These are phyloP conservation scores for Nineta flava DNA, from an alignment of 2,888 invertebrate species.

Conservation along the genomic window DNA sequence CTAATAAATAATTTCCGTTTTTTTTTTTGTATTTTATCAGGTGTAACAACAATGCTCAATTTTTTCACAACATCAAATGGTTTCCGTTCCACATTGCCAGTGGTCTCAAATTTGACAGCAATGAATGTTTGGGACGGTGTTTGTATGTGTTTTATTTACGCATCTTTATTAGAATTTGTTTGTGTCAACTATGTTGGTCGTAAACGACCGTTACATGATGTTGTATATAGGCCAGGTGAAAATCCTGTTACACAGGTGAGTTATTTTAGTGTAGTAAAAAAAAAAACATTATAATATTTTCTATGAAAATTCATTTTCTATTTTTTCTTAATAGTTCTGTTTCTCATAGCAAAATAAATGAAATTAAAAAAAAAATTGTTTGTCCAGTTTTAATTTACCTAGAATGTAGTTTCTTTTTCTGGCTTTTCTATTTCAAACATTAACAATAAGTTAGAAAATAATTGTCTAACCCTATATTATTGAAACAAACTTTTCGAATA, in stretches of 20 bases:
- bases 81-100: conserved; percentile 80
- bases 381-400: not conserved
- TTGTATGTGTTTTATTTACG: conserved; percentile 94
- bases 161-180: conserved; percentile 83
- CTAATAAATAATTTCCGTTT: not conserved
- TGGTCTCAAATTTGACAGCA: conserved; percentile 84
- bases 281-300: not conserved
- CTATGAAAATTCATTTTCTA: not conserved
- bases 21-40: conserved; percentile 32
- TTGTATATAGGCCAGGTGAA: conserved; percentile 77
- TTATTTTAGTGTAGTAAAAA: conserved; percentile 8
- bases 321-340: no score
- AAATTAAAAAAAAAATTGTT: no score
- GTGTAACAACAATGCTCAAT: conserved; percentile 95
- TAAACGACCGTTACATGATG: conserved; percentile 75
- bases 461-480: no score
- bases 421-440: not conserved
- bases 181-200: conserved; percentile 91
- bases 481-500: no score
- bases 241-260: conserved; percentile 82
- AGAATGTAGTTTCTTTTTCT: not conserved
- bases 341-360: not conserved
- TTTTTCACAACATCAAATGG: conserved; percentile 93
- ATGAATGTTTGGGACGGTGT: conserved; percentile 97
- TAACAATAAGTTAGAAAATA: not conserved